Evolutionary conservation across 92 coral and sea anemone species (phyloP).

Genomic region (Parazoanthus darwini): DNA sequence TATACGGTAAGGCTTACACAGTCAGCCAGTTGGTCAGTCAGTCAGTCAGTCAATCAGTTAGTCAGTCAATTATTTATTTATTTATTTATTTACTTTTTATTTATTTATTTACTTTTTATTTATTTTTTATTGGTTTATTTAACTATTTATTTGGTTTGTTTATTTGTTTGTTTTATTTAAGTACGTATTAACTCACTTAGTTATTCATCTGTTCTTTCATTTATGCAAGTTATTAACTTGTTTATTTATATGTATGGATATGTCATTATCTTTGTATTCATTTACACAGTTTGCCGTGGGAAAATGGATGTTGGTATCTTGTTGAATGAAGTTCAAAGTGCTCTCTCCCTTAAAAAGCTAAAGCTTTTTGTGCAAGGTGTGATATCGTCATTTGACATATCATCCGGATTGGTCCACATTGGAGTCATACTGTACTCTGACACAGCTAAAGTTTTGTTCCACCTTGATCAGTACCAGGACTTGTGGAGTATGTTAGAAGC

Average conservation of each 20-base stretch:
- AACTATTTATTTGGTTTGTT: too few relatives aligned
- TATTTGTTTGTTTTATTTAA: background rate
- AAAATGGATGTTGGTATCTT: slow-evolving; percentile 25
- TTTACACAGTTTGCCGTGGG: slow-evolving; percentile 29
- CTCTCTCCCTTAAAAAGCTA: background rate
- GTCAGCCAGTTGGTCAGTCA: too few relatives aligned
- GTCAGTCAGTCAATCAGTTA: too few relatives aligned
- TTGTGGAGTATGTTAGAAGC: slow-evolving; percentile 31
- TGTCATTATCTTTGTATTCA: background rate
- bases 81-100: background rate
- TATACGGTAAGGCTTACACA: too few relatives aligned
- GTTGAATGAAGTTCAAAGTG: slow-evolving; percentile 12
- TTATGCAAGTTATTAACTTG: too few relatives aligned
- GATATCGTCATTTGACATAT: slow-evolving; percentile 20
- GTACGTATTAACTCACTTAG: background rate
- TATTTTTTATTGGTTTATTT: too few relatives aligned
- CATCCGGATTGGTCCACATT: slow-evolving; percentile 5
- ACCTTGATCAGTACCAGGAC: slow-evolving; percentile 9
- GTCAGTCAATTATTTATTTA: too few relatives aligned
- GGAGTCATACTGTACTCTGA: slow-evolving; percentile 25
- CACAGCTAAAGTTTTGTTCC: slow-evolving; percentile 15
- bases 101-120: background rate
- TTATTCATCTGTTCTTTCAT: background rate
- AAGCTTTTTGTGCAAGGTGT: slow-evolving; percentile 15
- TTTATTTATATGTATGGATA: too few relatives aligned